phyloP scores from a whole-genome alignment of 2,797 vertebrate genomes.

The Parauchenoglanis punctatus region DNA sequence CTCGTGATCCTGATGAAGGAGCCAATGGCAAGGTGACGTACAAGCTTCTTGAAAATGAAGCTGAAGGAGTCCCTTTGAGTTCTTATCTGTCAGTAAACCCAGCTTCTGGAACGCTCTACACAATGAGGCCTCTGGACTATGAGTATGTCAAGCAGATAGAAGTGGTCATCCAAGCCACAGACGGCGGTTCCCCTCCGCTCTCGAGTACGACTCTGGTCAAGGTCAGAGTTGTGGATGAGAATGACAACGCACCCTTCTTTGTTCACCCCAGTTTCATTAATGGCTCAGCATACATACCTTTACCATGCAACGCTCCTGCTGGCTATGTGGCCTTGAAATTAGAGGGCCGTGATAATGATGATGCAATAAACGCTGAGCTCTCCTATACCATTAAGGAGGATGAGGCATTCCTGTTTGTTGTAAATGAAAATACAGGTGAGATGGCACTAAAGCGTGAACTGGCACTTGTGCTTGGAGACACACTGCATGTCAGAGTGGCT shows the following conservation, averaged over 20 bases:
- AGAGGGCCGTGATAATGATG: conserved; percentile 70
- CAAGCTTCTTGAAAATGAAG: conserved; percentile 70
- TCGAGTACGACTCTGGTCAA: conserved; percentile 65
- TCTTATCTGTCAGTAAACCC: conserved; percentile 71
- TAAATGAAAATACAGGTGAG: conserved; percentile 71
- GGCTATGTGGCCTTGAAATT: conserved; percentile 71
- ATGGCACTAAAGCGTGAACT: conserved; percentile 69
- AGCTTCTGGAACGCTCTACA: conserved; percentile 67
- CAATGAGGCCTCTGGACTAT: conserved; percentile 69
- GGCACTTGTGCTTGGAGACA: conserved; percentile 62
- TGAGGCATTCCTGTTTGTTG: conserved; percentile 64
- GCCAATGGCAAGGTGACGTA: conserved; percentile 73
- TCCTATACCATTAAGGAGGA: conserved; percentile 68
- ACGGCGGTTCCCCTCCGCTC: conserved; percentile 66
- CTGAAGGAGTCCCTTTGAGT: conserved; percentile 66
- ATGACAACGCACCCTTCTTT: conserved; percentile 73
- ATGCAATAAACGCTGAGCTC: conserved; percentile 68
- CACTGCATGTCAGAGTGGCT: conserved; percentile 66
- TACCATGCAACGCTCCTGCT: conserved; percentile 66
- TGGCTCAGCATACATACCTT: conserved; percentile 66
- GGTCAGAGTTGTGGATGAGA: conserved; percentile 76
- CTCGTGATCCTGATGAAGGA: conserved; percentile 72
- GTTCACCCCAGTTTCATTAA: conserved; percentile 68
- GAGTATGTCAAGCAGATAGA: conserved; percentile 70
- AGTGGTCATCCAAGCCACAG: conserved; percentile 68